Evolutionary conservation across 2,888 invertebrate species (phyloP).

Genomic region (Drosophila subsilvestris): DNA sequence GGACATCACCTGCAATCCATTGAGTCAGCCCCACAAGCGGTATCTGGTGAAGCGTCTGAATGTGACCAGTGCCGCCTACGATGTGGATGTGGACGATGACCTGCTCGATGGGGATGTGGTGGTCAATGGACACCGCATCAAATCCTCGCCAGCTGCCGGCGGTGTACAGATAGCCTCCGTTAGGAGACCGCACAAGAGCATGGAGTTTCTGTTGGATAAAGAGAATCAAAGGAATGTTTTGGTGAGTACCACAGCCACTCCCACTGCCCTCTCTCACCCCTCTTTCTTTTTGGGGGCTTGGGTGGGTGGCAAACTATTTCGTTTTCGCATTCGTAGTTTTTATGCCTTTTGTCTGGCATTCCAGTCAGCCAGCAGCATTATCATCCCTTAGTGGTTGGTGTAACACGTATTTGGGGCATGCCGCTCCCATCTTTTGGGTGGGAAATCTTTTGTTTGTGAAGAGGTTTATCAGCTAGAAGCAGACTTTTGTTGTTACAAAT

Average conservation of each 20-base stretch:
- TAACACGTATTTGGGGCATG: neutral
- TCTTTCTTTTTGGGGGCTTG: neutral
- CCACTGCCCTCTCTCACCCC: neutral
- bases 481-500: neutral
- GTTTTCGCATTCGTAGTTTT: constrained; percentile 45
- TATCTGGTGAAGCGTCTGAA: constrained; percentile 73
- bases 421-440: neutral
- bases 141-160: constrained; percentile 70
- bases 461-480: neutral
- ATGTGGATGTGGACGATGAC: constrained; percentile 53
- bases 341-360: constrained; percentile 56
- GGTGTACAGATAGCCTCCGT: constrained; percentile 81
- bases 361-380: constrained; percentile 35
- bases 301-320: neutral
- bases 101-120: constrained; percentile 68
- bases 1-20: constrained; percentile 85
- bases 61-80: constrained; percentile 63
- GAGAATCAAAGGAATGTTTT: constrained; percentile 94
- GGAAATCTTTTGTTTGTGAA: neutral
- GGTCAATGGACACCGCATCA: constrained; percentile 79
- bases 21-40: constrained; percentile 58
- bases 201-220: constrained; percentile 97
- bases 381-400: neutral
- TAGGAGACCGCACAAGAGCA: constrained; percentile 92
- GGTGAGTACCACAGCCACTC: constrained; percentile 86